Percentiles rank a stretch among this genome's conserved stretches.
These are phyloP conservation scores for Parasteatoda lunata DNA, from an alignment of 2,888 invertebrate species.

Conservation along the genomic window DNA sequence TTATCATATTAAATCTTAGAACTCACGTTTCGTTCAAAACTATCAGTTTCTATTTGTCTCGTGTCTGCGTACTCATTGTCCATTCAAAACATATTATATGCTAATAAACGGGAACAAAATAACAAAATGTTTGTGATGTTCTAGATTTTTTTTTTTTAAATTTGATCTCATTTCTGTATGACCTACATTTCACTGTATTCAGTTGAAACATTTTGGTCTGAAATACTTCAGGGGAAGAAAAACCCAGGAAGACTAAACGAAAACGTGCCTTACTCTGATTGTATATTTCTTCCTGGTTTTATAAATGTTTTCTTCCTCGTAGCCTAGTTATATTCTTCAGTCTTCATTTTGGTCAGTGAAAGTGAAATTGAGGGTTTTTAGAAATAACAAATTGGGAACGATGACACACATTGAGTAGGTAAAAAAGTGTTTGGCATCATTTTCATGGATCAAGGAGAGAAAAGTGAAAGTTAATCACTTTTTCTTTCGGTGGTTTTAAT, in stretches of 20 bases:
- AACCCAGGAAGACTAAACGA: not conserved
- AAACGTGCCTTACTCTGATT: constrained; percentile 11
- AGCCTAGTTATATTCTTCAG: constrained; percentile 29
- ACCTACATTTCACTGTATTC: constrained; percentile 16
- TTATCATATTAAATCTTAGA: too few species aligned
- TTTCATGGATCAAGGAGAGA: constrained; percentile 16
- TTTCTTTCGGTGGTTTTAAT: not conserved
- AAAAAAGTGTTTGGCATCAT: constrained; percentile 15
- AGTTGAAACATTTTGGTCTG: too few species aligned
- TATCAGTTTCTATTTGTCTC: not conserved
- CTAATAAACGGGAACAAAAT: constrained; percentile 8
- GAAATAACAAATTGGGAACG: constrained; percentile 24
- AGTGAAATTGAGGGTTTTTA: constrained; percentile 44
- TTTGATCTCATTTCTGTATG: constrained; percentile 38
- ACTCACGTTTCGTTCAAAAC: too few species aligned
- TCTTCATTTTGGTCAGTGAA: constrained; percentile 12
- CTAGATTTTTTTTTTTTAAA: constrained; percentile 15
- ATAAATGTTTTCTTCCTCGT: constrained; percentile 49
- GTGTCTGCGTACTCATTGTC: constrained; percentile 11
- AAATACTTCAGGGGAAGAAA: not conserved
- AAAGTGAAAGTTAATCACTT: constrained; percentile 9
- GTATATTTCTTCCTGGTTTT: constrained; percentile 57
- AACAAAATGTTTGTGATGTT: constrained; percentile 11
- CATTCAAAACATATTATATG: constrained; percentile 21
- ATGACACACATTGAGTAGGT: constrained; percentile 24